phyloP scores from a whole-genome alignment of 2,797 vertebrate species.

The Notamacropus eugenii region DNA sequence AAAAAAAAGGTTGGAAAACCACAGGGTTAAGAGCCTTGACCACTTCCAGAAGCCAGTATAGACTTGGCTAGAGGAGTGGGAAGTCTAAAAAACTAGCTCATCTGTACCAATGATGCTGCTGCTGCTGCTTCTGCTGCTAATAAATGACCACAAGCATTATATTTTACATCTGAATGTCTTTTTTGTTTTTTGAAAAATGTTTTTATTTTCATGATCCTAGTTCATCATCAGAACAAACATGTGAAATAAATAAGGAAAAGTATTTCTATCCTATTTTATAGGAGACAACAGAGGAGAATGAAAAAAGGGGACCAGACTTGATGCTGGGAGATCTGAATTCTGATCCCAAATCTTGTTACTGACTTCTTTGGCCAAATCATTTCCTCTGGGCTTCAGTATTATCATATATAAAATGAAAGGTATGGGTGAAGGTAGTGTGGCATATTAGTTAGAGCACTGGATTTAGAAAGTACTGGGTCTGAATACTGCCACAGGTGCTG shows the following conservation, averaged over 20 bases:
- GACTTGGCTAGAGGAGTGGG: background rate
- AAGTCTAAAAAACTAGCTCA: no score
- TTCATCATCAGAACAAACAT: background rate
- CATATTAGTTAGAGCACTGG: background rate
- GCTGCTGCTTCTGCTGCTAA: no score
- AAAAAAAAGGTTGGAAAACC: no score
- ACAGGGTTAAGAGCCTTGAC: no score
- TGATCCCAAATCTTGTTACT: background rate
- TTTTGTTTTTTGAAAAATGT: background rate
- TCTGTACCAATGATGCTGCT: no score
- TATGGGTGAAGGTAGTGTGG: background rate
- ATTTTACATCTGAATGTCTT: background rate
- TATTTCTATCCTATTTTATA: background rate
- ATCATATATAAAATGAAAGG: background rate
- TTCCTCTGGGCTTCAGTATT: background rate
- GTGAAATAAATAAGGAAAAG: background rate
- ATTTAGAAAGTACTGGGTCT: background rate
- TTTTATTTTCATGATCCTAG: background rate
- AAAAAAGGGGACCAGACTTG: background rate
- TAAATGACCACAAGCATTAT: no score
- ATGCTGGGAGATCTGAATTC: background rate
- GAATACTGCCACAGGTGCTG: background rate
- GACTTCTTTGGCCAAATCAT: background rate
- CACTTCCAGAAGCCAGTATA: background rate
- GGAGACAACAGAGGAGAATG: background rate